Base-by-base conservation (phyloP, 2,888 invertebrate species). In the Congeria kusceri region DNA sequence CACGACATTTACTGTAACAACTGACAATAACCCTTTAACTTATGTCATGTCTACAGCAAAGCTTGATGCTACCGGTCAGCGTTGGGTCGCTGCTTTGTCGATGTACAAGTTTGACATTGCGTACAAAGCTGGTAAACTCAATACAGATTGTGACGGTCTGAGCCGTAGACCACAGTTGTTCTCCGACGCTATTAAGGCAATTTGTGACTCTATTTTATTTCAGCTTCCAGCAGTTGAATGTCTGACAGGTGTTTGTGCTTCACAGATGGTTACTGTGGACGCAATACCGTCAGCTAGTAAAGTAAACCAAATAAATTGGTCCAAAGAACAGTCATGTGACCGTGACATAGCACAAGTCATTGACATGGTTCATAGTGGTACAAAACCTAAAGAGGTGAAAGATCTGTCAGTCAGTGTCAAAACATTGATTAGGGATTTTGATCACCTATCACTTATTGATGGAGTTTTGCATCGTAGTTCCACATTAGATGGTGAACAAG, bases 1-100 rank as follows among this genome's bases (percentile, higher is more conserved):
- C 27, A 71, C 32, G n/a, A 29, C 15, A 11, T 73, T 73, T 39
- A 23, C 47, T 3, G 61, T 67, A 0, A 5, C 15, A 0, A 73
- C 83, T 23, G 79, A 80, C 46, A 49, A 49, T 20, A 82, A 78
- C 47, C 82, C 78, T 18, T 57, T 83, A 13, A 80, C 74, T 4
- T 80, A 83, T 67, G 64, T 67, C 11, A 15, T 64, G 15, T 66
- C 83, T 11, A 63, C 77, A 11, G 79, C 77, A 15, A 73, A 76
- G 28, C 32, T 82, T 13, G 82, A 78, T 64, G 72, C 78, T 29
- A 73, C 76, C 18, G 56, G 72, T 47, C 75, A 81, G 44, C 27
- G 74, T 4, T 75, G 78, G 77, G 81, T 81, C 25, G 74, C 71
- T 29, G 69, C 73, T 29, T 49, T 77, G 27, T 65, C 77, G 46